Conservation (phyloP, 2,113 vertebrate genomes). For the Lipophrys pholis region DNA sequence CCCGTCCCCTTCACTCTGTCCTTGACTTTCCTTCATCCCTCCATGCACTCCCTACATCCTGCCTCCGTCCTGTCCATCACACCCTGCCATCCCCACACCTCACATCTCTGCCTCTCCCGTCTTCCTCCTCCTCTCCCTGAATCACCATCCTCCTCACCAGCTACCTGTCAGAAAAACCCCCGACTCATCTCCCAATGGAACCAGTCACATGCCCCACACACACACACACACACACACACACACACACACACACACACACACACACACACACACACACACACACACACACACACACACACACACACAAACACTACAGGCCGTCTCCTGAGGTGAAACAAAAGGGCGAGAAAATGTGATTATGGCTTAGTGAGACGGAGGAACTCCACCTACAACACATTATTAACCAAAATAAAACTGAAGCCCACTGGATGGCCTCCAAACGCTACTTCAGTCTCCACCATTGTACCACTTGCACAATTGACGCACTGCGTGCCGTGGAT, state of each 20-base stretch:
- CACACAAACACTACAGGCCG: too few species aligned
- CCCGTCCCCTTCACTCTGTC: neutral
- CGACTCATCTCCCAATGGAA: conserved; percentile 32
- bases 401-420: too few species aligned
- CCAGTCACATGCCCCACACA: conserved; percentile 16
- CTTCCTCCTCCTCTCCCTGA: conserved; percentile 16
- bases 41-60: neutral
- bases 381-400: too few species aligned
- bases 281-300: too few species aligned
- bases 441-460: too few species aligned
- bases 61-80: conserved; percentile 17
- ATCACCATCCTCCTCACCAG: neutral
- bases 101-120: conserved; percentile 4
- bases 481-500: too few species aligned
- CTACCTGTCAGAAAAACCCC: conserved; percentile 8
- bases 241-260: too few species aligned
- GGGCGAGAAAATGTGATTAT: too few species aligned
- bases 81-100: conserved; percentile 24
- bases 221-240: neutral
- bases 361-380: too few species aligned
- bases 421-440: too few species aligned
- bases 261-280: neutral
- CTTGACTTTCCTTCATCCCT: conserved; percentile 20
- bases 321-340: too few species aligned
- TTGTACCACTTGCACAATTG: too few species aligned